phyloP scores from a whole-genome alignment of 2,888 invertebrate species.

The Galerucella nymphaeae region DNA sequence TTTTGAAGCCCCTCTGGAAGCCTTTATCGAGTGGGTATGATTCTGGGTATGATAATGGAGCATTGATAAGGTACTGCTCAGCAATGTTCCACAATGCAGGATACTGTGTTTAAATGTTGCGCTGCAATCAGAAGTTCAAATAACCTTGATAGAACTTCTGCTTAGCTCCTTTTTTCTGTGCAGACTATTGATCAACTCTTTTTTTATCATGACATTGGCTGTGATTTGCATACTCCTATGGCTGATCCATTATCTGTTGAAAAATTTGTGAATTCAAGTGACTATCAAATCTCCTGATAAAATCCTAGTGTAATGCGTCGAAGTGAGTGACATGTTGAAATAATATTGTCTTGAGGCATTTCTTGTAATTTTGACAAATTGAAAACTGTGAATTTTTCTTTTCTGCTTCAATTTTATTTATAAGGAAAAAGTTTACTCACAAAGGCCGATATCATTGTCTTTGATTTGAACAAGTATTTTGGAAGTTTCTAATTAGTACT shows the following conservation, averaged over 20 bases:
- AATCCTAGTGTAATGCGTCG: too few species aligned
- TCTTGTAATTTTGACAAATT: too few species aligned
- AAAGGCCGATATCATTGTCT: too few species aligned
- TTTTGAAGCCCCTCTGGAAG: not conserved
- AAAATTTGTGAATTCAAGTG: too few species aligned
- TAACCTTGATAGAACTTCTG: not conserved
- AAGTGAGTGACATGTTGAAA: too few species aligned
- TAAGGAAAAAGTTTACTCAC: too few species aligned
- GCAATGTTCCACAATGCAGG: not conserved
- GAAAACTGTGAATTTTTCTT: too few species aligned
- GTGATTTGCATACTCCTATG: not conserved
- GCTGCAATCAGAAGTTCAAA: not conserved
- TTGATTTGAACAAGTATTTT: too few species aligned
- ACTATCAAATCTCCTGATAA: too few species aligned
- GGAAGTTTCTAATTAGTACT: too few species aligned
- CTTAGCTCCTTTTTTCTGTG: not conserved
- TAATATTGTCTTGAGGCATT: too few species aligned
- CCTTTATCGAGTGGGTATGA: not conserved
- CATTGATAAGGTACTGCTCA: not conserved
- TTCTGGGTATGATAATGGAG: not conserved
- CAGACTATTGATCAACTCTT: not conserved
- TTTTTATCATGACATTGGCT: not conserved
- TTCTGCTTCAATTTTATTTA: too few species aligned
- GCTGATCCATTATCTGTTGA: not conserved
- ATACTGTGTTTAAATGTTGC: not conserved